A percentile compares a stretch with the other conserved stretches of the same genome.
Evolutionary conservation across 2,888 invertebrate species (phyloP).

Genomic region (Coenonympha arcania): DNA sequence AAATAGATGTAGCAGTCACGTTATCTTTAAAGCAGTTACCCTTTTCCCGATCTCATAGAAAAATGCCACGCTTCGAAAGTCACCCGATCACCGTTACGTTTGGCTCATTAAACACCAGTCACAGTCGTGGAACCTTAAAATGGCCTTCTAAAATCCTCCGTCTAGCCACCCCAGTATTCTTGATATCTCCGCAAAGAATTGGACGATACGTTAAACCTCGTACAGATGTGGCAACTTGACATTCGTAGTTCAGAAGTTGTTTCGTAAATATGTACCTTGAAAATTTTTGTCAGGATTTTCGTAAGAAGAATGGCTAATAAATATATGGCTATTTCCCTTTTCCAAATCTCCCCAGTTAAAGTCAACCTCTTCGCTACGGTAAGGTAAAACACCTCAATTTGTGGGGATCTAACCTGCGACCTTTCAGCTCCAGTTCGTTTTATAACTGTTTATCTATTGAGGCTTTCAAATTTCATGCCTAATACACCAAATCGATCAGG

Average conservation of each 20-base stretch:
- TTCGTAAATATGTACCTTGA: too few species aligned
- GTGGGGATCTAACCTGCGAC: too few species aligned
- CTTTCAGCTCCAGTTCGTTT: too few species aligned
- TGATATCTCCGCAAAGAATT: slow-evolving; percentile 57
- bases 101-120: slow-evolving; percentile 8
- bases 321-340: too few species aligned
- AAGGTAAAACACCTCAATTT: too few species aligned
- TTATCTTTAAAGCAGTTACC: slow-evolving; percentile 1
- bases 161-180: slow-evolving; percentile 33
- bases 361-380: too few species aligned
- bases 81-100: slow-evolving; percentile 10
- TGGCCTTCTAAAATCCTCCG: slow-evolving; percentile 14
- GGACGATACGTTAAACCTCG: slow-evolving; percentile 35
- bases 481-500: too few species aligned
- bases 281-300: too few species aligned
- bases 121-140: slow-evolving; percentile 2
- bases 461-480: too few species aligned
- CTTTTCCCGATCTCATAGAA: slow-evolving; percentile 2
- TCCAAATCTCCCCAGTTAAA: too few species aligned
- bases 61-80: slow-evolving; percentile 2
- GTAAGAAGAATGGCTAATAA: too few species aligned
- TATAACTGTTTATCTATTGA: too few species aligned
- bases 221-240: neutral
- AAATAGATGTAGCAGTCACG: neutral
- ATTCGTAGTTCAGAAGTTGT: neutral